A percentile compares a stretch with the other conserved stretches of the same genome.
Conservation (phyloP, 2,888 invertebrate genomes). For the Rhabditophanes sp. region DNA sequence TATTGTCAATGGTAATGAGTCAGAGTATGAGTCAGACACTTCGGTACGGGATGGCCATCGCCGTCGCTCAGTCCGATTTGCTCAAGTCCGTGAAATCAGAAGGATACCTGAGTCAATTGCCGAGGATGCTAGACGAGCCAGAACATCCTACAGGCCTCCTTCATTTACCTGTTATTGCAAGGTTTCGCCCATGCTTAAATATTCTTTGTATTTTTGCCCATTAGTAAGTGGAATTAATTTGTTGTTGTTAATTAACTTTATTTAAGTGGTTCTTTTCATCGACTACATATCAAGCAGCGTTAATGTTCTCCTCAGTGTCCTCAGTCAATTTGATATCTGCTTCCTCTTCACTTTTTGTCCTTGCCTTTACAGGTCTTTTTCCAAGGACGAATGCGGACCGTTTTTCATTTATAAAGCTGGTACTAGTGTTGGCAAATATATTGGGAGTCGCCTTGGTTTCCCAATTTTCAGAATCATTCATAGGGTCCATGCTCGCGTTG, state of each 20-base stretch:
- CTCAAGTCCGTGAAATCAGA: slow-evolving; percentile 57
- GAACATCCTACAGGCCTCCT: slow-evolving; percentile 63
- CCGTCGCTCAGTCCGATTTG: slow-evolving; percentile 73
- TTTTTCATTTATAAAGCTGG: slow-evolving; percentile 42
- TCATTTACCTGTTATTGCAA: slow-evolving; percentile 10
- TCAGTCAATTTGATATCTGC: slow-evolving; percentile 76
- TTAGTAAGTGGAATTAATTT: slow-evolving; percentile 17
- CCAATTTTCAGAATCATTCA: slow-evolving; percentile 22
- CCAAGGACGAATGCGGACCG: slow-evolving; percentile 11
- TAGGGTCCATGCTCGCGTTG: slow-evolving; percentile 26
- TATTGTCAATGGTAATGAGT: no score
- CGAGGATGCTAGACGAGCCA: slow-evolving; percentile 73
- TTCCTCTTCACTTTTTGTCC: slow-evolving; percentile 71
- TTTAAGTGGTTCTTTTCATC: slow-evolving; percentile 84
- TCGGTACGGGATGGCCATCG: no score
- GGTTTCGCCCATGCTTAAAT: slow-evolving; percentile 16
- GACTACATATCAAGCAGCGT: slow-evolving; percentile 73
- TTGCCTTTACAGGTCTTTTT: slow-evolving; percentile 58
- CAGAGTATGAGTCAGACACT: no score
- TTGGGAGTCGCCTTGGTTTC: slow-evolving; percentile 32
- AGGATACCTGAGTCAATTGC: slow-evolving; percentile 50
- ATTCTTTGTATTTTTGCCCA: slow-evolving; percentile 35
- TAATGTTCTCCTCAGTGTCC: slow-evolving; percentile 65
- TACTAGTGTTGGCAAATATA: slow-evolving; percentile 31
- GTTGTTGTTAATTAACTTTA: slow-evolving; percentile 9